A percentile compares a stretch with the other conserved stretches of the same genome.
Conservation (phyloP, 2,888 invertebrate species). For the Microplitis manilae region DNA sequence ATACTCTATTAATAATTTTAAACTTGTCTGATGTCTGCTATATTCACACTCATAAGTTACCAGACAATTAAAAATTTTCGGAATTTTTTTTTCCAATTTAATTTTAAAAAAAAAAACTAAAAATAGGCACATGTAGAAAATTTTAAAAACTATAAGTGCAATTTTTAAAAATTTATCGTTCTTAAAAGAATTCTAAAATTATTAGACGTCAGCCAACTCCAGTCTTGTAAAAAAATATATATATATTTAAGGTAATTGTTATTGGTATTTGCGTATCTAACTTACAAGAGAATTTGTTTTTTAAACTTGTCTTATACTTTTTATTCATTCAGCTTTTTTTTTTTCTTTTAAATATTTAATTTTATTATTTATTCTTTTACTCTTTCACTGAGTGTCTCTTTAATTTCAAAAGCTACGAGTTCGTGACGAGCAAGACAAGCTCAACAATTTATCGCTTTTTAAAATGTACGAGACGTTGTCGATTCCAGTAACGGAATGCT, state of each 20-base stretch:
- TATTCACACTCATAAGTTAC: too few species aligned
- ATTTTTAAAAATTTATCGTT: too few species aligned
- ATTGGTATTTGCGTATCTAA: neutral
- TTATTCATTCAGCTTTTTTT: constrained; percentile 6
- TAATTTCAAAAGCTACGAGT: constrained; percentile 2
- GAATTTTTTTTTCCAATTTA: too few species aligned
- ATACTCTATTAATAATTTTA: too few species aligned
- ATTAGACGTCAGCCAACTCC: too few species aligned
- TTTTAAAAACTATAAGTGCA: too few species aligned
- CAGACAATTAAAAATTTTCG: too few species aligned
- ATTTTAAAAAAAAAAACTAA: too few species aligned
- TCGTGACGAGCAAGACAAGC: constrained; percentile 31
- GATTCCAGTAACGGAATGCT: constrained; percentile 38
- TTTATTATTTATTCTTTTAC: constrained; percentile 10
- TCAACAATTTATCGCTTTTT: constrained; percentile 33
- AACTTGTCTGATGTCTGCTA: too few species aligned
- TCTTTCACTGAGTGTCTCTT: neutral
- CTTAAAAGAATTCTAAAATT: too few species aligned
- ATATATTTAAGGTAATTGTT: neutral
- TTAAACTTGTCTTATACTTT: constrained; percentile 13
- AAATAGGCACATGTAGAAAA: too few species aligned
- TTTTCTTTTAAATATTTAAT: neutral
- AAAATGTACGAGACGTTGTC: constrained; percentile 34
- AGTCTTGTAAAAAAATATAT: too few species aligned
- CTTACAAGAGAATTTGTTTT: constrained; percentile 11